Evolutionary conservation across 1,140 invertebrate species (phyloP).

Genomic region (Nymphalis io): DNA sequence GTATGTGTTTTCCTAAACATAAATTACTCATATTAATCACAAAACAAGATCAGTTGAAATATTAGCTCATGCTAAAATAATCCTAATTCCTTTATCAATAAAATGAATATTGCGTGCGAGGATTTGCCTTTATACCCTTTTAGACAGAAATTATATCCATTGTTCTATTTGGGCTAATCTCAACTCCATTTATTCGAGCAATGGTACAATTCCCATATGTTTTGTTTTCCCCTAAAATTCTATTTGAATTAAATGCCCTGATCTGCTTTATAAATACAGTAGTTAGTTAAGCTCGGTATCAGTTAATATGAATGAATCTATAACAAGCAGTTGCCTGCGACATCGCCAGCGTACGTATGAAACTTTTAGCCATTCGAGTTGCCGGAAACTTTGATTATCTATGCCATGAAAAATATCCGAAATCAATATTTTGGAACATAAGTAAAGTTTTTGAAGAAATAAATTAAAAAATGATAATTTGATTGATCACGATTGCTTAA

Average conservation of each 20-base stretch:
- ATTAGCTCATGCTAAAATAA: constrained; percentile 15
- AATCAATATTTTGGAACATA: no score
- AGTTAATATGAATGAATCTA: not conserved
- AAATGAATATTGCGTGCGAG: constrained; percentile 11
- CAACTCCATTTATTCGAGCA: constrained; percentile 26
- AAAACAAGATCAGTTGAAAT: constrained; percentile 6
- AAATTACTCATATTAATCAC: constrained; percentile 21
- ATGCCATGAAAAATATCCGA: no score
- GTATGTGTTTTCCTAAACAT: constrained; percentile 4
- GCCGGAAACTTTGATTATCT: no score
- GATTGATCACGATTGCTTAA: no score
- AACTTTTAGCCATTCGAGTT: not conserved
- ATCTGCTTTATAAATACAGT: constrained; percentile 13
- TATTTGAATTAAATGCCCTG: constrained; percentile 29
- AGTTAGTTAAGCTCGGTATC: not conserved
- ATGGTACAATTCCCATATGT: constrained; percentile 28
- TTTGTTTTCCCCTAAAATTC: constrained; percentile 26
- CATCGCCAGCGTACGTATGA: not conserved
- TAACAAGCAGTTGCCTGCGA: not conserved
- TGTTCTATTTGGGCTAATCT: constrained; percentile 32
- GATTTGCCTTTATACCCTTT: constrained; percentile 14
- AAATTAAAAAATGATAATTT: no score
- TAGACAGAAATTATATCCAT: constrained; percentile 23
- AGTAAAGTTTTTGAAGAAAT: no score
- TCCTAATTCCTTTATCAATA: constrained; percentile 22